A percentile compares a stretch with the other conserved stretches of the same genome.
Evolutionary conservation across 1,140 invertebrate species (phyloP).

Genomic region (Tetragonula clypearis): DNA sequence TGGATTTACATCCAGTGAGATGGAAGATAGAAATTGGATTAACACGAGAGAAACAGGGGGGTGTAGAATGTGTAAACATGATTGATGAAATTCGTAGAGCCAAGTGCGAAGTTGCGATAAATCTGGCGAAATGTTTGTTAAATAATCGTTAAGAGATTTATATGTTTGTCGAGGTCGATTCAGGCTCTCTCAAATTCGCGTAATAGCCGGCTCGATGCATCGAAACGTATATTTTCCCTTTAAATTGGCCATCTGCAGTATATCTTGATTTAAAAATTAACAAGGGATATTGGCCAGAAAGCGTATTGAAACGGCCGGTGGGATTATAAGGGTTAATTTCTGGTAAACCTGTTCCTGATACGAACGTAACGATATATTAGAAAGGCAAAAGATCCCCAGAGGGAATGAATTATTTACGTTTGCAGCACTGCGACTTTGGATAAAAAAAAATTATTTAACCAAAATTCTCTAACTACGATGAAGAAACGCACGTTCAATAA

Average conservation of each 20-base stretch:
- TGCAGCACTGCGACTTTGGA: background rate
- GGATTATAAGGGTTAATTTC: background rate
- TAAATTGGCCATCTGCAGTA: background rate
- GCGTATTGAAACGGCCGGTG: background rate
- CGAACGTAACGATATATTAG: background rate
- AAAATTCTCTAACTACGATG: background rate
- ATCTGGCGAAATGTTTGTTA: background rate
- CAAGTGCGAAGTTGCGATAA: background rate
- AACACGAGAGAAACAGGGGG: too few species aligned
- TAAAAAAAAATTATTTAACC: too few species aligned
- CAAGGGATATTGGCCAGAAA: background rate
- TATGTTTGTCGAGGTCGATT: background rate
- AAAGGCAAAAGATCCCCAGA: background rate
- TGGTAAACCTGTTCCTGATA: background rate
- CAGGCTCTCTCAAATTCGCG: background rate
- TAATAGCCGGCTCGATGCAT: background rate
- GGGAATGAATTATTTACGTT: background rate
- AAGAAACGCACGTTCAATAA: background rate
- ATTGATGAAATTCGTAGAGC: background rate
- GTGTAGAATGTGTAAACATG: background rate
- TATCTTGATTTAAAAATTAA: background rate
- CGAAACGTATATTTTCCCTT: background rate
- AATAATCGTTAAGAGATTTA: background rate
- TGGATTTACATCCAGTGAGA: too few species aligned
- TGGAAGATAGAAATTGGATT: too few species aligned